Conservation (phyloP, 1,140 invertebrate species). For the Proctacanthus coquilletti region DNA sequence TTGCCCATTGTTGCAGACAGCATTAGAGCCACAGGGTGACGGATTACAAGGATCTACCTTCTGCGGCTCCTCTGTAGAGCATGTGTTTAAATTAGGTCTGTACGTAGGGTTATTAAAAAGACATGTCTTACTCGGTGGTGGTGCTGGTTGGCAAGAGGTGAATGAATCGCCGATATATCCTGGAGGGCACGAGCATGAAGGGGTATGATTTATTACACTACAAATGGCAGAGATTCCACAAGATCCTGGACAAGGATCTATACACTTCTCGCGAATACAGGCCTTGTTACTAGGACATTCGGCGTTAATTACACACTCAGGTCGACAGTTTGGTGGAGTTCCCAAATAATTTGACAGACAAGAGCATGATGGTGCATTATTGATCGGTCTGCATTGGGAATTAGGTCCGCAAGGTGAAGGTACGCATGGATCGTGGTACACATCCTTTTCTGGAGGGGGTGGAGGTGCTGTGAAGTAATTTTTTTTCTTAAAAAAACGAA, state of each 20-base stretch:
- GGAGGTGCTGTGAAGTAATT: slow-evolving; percentile 15
- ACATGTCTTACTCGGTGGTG: slow-evolving; percentile 29
- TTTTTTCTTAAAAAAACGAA: slow-evolving; percentile 10
- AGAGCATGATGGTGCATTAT: slow-evolving; percentile 53
- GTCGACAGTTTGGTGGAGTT: slow-evolving; percentile 55
- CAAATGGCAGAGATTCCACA: slow-evolving; percentile 70
- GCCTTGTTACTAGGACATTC: slow-evolving; percentile 56
- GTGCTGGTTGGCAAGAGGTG: slow-evolving; percentile 39
- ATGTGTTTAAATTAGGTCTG: no score
- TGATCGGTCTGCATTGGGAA: slow-evolving; percentile 51
- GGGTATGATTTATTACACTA: slow-evolving; percentile 66
- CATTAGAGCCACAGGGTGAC: slow-evolving; percentile 37
- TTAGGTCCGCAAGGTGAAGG: slow-evolving; percentile 69
- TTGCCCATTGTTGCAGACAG: slow-evolving; percentile 58
- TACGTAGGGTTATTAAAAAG: no score
- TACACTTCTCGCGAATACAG: slow-evolving; percentile 51
- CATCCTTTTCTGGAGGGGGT: slow-evolving; percentile 21
- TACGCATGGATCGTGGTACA: slow-evolving; percentile 38
- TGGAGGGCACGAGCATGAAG: slow-evolving; percentile 55
- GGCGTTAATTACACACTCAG: slow-evolving; percentile 57
- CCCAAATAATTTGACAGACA: slow-evolving; percentile 58
- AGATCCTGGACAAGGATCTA: slow-evolving; percentile 55
- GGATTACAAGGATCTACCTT: slow-evolving; percentile 35
- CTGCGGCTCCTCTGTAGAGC: no score
- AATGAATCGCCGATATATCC: slow-evolving; percentile 69